Conservation (phyloP, 2,797 vertebrate species). For the Euphonia xanthogaster region DNA sequence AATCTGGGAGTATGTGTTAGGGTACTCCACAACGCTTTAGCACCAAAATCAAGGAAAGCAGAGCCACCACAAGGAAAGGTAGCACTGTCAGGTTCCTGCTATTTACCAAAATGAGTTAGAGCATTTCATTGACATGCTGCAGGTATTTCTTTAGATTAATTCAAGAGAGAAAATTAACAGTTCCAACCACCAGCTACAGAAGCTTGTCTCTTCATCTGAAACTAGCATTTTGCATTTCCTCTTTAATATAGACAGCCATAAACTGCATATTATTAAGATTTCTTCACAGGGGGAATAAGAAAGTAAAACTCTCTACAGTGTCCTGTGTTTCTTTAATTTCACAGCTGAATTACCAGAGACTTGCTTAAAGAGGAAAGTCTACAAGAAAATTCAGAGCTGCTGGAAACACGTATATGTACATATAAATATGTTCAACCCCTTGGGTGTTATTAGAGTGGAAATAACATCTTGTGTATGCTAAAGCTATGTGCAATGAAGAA, state of each 20-base stretch:
- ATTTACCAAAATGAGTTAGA: background rate
- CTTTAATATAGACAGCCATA: background rate
- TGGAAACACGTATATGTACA: background rate
- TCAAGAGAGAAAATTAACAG: background rate
- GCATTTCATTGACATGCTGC: background rate
- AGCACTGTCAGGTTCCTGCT: background rate
- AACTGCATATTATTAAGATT: conserved; percentile 10
- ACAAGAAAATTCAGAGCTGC: background rate
- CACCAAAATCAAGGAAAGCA: background rate
- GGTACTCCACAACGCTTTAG: background rate
- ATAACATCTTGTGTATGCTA: background rate
- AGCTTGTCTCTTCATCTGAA: background rate
- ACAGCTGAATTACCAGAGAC: conserved; percentile 30
- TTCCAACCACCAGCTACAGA: background rate
- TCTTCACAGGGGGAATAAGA: background rate
- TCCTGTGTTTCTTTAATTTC: conserved; percentile 41
- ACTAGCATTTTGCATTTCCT: background rate
- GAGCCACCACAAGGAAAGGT: background rate
- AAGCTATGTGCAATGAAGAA: background rate
- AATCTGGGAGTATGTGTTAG: background rate
- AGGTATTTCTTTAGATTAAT: background rate
- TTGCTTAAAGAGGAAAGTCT: background rate
- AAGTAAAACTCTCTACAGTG: background rate
- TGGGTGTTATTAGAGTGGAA: conserved; percentile 19
- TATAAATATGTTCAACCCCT: conserved; percentile 22